Percentiles rank a stretch among this genome's conserved stretches.
Conservation (phyloP, 2,113 vertebrate species). For the Aplodontia rufa region DNA sequence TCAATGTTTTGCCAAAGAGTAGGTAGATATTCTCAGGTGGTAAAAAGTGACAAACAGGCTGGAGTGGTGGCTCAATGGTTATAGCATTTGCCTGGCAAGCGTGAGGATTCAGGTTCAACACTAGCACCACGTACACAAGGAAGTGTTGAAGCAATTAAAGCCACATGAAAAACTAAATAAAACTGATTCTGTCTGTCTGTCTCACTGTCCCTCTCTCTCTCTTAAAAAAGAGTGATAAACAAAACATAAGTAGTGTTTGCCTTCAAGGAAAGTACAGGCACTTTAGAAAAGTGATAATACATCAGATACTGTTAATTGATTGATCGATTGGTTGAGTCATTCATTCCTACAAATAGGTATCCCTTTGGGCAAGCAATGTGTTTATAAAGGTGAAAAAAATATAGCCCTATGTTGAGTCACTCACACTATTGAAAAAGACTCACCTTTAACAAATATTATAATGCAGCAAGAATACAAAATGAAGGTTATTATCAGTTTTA, state of each 20-base stretch:
- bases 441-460: background rate
- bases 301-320: background rate
- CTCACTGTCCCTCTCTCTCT: too few relatives aligned
- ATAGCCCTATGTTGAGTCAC: background rate
- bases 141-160: too few relatives aligned
- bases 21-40: background rate
- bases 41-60: background rate
- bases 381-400: background rate
- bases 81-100: too few relatives aligned
- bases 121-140: too few relatives aligned
- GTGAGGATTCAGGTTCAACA: too few relatives aligned
- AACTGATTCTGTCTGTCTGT: too few relatives aligned
- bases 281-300: background rate
- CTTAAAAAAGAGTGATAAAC: too few relatives aligned
- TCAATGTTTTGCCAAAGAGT: background rate
- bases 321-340: background rate
- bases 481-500: background rate
- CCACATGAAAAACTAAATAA: too few relatives aligned
- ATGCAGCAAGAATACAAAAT: background rate
- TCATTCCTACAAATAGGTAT: background rate
- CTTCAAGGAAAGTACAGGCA: background rate
- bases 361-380: background rate
- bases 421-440: background rate
- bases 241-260: background rate
- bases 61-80: too few relatives aligned